A percentile compares a stretch with the other conserved stretches of the same genome.
Conservation (phyloP, 2,797 vertebrate genomes). For the Ambastaia sidthimunki region DNA sequence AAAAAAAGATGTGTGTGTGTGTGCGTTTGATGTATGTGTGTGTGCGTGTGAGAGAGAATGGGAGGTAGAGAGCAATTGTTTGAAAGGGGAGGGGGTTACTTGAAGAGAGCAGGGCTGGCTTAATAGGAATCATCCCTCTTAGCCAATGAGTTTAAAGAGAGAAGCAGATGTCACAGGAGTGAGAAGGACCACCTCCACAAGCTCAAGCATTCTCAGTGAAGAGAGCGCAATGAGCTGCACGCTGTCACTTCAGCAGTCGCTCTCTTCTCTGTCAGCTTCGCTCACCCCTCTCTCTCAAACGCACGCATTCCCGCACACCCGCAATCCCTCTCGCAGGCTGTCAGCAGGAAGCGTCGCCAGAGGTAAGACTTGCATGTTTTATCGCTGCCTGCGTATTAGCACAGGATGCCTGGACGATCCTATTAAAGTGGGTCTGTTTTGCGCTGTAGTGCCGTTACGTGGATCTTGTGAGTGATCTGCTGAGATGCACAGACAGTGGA, state of each 20-base stretch:
- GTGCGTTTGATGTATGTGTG: neutral
- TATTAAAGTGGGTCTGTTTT: constrained; percentile 22
- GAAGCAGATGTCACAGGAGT: constrained; percentile 82
- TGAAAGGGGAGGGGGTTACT: constrained; percentile 70
- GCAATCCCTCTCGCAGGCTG: constrained; percentile 32
- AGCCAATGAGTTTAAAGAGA: constrained; percentile 82
- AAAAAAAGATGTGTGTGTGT: neutral
- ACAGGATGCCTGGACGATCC: constrained; percentile 15
- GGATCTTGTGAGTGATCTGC: neutral
- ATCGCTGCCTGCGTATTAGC: constrained; percentile 56
- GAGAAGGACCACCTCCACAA: constrained; percentile 77
- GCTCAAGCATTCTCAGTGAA: constrained; percentile 72
- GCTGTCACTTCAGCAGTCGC: constrained; percentile 62
- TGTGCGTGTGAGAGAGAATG: constrained; percentile 21
- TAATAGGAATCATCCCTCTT: constrained; percentile 78
- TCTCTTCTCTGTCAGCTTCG: constrained; percentile 36
- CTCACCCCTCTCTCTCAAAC: constrained; percentile 42
- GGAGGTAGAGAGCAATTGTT: constrained; percentile 57
- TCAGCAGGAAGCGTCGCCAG: constrained; percentile 59
- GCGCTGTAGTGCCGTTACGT: constrained; percentile 15
- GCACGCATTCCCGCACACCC: constrained; percentile 36
- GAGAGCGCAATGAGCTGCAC: constrained; percentile 70
- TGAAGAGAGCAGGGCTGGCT: constrained; percentile 75
- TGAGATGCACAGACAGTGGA: constrained; percentile 20
- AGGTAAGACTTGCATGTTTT: constrained; percentile 71